Evolutionary conservation across 2,888 invertebrate genomes (phyloP).

Genomic region (Drosophila neotestacea): DNA sequence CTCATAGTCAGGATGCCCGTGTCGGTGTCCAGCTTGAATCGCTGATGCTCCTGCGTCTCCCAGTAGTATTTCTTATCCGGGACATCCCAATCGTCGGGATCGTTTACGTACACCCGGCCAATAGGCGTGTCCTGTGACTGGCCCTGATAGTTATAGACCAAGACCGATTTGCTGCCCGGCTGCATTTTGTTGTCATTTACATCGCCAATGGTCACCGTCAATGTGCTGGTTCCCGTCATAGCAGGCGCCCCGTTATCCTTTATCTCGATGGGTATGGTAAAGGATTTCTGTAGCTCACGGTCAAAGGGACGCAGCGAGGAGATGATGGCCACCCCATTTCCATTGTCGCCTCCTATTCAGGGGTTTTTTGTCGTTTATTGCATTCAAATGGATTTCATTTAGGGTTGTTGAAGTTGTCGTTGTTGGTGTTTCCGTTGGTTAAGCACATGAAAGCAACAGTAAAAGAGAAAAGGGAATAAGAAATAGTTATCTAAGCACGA

Average conservation of each 20-base stretch:
- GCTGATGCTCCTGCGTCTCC: slow-evolving; percentile 93
- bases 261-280: slow-evolving; percentile 97
- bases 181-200: slow-evolving; percentile 99
- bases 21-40: slow-evolving; percentile 94
- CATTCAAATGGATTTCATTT: slow-evolving; percentile 48
- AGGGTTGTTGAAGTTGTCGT: slow-evolving; percentile 13
- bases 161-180: slow-evolving; percentile 97
- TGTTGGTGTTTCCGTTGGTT: slow-evolving; percentile 22
- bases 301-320: slow-evolving; percentile 96
- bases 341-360: slow-evolving; percentile 93
- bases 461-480: slow-evolving; percentile 5
- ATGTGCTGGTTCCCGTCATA: slow-evolving; percentile 97
- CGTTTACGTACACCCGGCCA: slow-evolving; percentile 97
- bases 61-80: slow-evolving; percentile 98
- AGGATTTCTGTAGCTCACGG: slow-evolving; percentile 97
- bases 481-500: slow-evolving; percentile 24
- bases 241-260: slow-evolving; percentile 97
- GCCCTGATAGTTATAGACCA: slow-evolving; percentile 98
- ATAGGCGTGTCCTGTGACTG: slow-evolving; percentile 95
- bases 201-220: slow-evolving; percentile 98
- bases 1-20: slow-evolving; percentile 98
- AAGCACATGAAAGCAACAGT: slow-evolving; percentile 21
- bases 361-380: neutral
- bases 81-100: slow-evolving; percentile 99
- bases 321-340: slow-evolving; percentile 98